Evolutionary conservation across 2,113 vertebrate species (phyloP).

Genomic region (Forbesichthys agassizii): DNA sequence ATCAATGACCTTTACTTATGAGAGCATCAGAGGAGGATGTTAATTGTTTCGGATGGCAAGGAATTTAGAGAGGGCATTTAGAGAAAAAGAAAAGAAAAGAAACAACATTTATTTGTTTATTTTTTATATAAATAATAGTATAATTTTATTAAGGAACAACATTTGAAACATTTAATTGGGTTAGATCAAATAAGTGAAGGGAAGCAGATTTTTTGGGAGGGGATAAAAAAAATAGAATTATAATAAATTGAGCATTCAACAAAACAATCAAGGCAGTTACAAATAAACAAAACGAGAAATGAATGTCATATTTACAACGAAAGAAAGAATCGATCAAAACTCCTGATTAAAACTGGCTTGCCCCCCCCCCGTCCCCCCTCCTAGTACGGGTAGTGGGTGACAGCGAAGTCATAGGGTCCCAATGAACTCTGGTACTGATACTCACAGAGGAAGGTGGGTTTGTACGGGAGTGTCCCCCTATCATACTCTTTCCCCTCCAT

Average conservation of each 20-base stretch:
- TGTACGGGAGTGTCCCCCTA: constrained; percentile 95
- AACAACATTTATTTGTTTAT: constrained; percentile 43
- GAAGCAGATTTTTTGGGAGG: constrained; percentile 30
- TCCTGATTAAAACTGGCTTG: constrained; percentile 62
- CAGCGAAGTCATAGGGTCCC: constrained; percentile 71
- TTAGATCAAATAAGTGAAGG: constrained; percentile 18
- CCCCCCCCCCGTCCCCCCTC: constrained; percentile 14
- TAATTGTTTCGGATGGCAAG: not conserved
- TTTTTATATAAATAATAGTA: constrained; percentile 10
- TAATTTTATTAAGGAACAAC: constrained; percentile 55
- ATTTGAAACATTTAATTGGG: constrained; percentile 57
- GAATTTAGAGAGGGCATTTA: constrained; percentile 47
- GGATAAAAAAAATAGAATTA: constrained; percentile 34
- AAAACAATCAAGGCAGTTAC: constrained; percentile 37
- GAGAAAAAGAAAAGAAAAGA: constrained; percentile 39
- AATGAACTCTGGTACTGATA: constrained; percentile 80
- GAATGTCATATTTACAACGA: constrained; percentile 45
- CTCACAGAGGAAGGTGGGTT: constrained; percentile 99
- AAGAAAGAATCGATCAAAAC: constrained; percentile 40
- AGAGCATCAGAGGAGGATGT: constrained; percentile 66
- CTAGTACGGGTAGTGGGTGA: constrained; percentile 69
- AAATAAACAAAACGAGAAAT: constrained; percentile 30
- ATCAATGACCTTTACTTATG: constrained; percentile 61
- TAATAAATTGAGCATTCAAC: constrained; percentile 3
- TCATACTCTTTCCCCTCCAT: constrained; percentile 98